A percentile compares a stretch with the other conserved stretches of the same genome.
phyloP scores from a whole-genome alignment of 2,888 invertebrate species.

The Caenorhabditis zanzibari region DNA sequence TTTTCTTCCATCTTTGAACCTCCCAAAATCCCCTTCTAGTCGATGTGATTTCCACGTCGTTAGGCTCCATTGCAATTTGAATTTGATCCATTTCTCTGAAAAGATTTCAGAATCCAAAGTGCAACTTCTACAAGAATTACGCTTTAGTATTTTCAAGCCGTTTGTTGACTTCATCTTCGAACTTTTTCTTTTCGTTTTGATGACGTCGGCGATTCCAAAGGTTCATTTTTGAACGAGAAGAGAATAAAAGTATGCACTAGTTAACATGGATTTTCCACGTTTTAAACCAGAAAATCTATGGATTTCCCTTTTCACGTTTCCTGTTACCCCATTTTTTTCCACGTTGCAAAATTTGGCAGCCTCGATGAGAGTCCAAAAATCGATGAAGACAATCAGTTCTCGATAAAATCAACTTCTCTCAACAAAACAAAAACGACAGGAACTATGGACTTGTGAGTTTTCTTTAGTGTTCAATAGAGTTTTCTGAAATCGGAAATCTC shows the following conservation, averaged over 20 bases:
- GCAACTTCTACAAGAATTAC: not conserved
- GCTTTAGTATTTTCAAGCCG: constrained; percentile 5
- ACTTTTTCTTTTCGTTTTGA: constrained; percentile 13
- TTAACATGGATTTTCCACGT: not conserved
- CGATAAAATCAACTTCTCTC: no score
- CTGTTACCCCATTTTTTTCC: no score
- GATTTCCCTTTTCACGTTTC: no score
- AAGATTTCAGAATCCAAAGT: not conserved
- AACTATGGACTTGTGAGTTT: no score
- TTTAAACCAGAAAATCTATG: not conserved
- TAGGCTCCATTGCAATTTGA: constrained; percentile 12
- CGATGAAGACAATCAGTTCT: no score
- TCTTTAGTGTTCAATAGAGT: no score
- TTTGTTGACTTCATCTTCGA: constrained; percentile 23
- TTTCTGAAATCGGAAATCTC: no score
- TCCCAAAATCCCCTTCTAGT: constrained; percentile 11
- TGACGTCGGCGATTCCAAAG: not conserved
- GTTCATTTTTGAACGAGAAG: not conserved
- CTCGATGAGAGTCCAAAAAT: no score
- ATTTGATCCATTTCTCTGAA: constrained; percentile 37
- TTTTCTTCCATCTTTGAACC: not conserved
- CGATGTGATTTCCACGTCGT: constrained; percentile 41
- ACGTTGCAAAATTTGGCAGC: no score
- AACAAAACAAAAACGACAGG: no score
- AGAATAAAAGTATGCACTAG: not conserved